These are phyloP conservation scores for Eristalinus sepulchralis DNA, from an alignment of 2,888 invertebrate genomes.

Conservation along the genomic window DNA sequence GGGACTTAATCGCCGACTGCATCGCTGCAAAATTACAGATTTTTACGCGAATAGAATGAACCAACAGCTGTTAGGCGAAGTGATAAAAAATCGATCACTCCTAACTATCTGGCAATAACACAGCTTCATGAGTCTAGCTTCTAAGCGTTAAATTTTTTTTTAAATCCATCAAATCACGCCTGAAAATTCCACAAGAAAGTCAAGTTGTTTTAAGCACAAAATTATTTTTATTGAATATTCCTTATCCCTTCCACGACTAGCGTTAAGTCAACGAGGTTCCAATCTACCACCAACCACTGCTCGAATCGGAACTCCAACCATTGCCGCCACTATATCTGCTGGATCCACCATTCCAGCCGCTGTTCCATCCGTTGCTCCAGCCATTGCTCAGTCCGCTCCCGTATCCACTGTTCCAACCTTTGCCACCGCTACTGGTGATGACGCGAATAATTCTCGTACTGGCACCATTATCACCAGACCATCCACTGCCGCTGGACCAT, in stretches of 20 bases:
- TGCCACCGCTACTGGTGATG: constrained; percentile 32
- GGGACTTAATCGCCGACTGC: no score
- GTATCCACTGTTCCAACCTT: constrained; percentile 40
- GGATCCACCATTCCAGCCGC: constrained; percentile 68
- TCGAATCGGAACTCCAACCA: constrained; percentile 64
- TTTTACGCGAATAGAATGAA: no score
- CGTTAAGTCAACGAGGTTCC: neutral
- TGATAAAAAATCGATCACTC: no score
- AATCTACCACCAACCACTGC: constrained; percentile 70
- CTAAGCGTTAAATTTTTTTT: no score
- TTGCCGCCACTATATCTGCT: constrained; percentile 69
- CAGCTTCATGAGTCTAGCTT: no score
- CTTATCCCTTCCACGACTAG: neutral
- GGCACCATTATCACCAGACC: neutral
- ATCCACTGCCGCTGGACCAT: neutral
- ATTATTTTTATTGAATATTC: neutral
- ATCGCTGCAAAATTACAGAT: no score
- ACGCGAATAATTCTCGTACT: neutral
- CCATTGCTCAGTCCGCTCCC: constrained; percentile 20
- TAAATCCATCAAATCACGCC: no score
- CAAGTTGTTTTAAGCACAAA: neutral
- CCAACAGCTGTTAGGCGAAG: no score
- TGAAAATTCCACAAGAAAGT: no score
- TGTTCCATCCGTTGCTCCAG: constrained; percentile 60
- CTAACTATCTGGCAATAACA: no score